phyloP scores from a whole-genome alignment of 1,140 invertebrate genomes.

The Lithobius niger region DNA sequence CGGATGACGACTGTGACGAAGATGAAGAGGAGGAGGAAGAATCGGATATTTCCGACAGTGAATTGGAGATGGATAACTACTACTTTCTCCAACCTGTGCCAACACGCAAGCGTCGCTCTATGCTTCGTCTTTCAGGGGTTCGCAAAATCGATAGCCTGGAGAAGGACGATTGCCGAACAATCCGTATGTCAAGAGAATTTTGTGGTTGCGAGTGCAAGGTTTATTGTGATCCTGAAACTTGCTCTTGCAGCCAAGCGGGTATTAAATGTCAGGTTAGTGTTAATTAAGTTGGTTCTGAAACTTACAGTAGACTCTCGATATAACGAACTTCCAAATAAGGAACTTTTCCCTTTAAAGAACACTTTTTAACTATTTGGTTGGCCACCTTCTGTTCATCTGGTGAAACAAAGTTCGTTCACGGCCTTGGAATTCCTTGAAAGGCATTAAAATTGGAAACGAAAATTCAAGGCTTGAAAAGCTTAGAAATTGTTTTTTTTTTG shows the following conservation, averaged over 20 bases:
- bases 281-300: too few relatives aligned
- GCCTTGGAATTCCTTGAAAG: too few relatives aligned
- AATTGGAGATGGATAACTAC: slow-evolving; percentile 78
- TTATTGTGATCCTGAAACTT: slow-evolving; percentile 86
- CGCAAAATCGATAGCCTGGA: slow-evolving; percentile 85
- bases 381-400: too few relatives aligned
- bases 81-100: slow-evolving; percentile 84
- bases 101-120: slow-evolving; percentile 69
- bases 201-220: slow-evolving; percentile 92
- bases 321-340: too few relatives aligned
- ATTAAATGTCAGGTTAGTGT: slow-evolving; percentile 97
- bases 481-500: too few relatives aligned
- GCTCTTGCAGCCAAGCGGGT: slow-evolving; percentile 81
- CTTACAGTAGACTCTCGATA: too few relatives aligned
- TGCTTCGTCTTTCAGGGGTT: slow-evolving; percentile 77
- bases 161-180: slow-evolving; percentile 87
- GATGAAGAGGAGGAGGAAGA: slow-evolving; percentile 44
- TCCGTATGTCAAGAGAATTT: slow-evolving; percentile 78
- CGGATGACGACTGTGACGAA: slow-evolving; percentile 4
- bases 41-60: slow-evolving; percentile 63
- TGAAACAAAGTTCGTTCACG: too few relatives aligned
- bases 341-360: too few relatives aligned
- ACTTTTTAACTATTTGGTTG: too few relatives aligned
- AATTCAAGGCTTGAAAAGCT: too few relatives aligned
- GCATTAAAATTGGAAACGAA: too few relatives aligned